Evolutionary conservation across 2,113 vertebrate genomes (phyloP).

Genomic region (Protobothrops flavoviridis): DNA sequence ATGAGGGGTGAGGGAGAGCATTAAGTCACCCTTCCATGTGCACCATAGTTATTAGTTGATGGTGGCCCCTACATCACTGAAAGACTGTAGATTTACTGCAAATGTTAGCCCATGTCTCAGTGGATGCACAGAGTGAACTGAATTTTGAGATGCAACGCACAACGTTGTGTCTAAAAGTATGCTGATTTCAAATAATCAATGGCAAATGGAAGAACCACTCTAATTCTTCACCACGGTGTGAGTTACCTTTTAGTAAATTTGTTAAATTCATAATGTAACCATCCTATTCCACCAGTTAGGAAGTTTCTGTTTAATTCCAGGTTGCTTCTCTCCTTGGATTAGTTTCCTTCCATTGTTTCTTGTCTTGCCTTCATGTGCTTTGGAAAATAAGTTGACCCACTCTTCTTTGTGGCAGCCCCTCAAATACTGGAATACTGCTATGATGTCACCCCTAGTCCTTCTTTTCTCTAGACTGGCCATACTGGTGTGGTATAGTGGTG

Average conservation of each 20-base stretch:
- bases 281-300: neutral
- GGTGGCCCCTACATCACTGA: neutral
- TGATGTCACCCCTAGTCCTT: too few species aligned
- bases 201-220: conserved; percentile 2
- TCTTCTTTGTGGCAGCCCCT: too few species aligned
- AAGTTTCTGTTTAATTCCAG: too few species aligned
- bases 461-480: too few species aligned
- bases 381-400: too few species aligned
- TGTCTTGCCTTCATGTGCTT: too few species aligned
- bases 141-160: neutral
- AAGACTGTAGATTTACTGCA: neutral
- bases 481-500: neutral
- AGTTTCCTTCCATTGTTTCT: too few species aligned
- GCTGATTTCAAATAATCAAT: neutral
- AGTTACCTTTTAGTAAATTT: neutral
- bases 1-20: neutral
- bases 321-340: too few species aligned
- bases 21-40: neutral
- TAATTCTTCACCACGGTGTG: neutral
- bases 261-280: neutral
- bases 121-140: neutral
- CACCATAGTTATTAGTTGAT: neutral
- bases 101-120: neutral
- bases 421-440: too few species aligned
- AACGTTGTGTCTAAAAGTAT: conserved; percentile 19